Evolutionary conservation across 2,113 vertebrate genomes (phyloP).

Genomic region (Varanus komodoensis): DNA sequence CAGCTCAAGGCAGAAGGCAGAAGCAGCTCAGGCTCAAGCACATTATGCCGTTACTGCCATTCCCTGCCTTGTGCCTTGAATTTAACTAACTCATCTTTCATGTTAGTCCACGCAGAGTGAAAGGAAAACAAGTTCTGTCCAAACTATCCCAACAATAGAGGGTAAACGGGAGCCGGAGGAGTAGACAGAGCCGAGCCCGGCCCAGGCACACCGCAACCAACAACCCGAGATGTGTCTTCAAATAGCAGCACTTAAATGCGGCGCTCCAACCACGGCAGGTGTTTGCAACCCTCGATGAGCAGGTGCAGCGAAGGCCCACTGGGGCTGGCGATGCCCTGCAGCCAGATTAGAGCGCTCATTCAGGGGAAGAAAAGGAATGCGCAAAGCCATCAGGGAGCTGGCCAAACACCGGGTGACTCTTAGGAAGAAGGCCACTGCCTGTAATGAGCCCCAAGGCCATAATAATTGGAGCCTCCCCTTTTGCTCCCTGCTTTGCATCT

Average conservation of each 20-base stretch:
- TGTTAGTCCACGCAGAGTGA: slow-evolving; percentile 5
- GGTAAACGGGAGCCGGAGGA: slow-evolving; percentile 25
- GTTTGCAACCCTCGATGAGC: slow-evolving; percentile 65
- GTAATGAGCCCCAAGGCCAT: slow-evolving; percentile 69
- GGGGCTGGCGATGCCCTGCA: slow-evolving; percentile 67
- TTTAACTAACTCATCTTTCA: slow-evolving; percentile 9
- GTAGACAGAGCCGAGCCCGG: slow-evolving; percentile 45
- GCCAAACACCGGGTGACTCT: slow-evolving; percentile 70
- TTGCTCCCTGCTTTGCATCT: slow-evolving; percentile 59
- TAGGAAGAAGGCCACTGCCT: slow-evolving; percentile 49
- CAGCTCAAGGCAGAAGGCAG: not conserved
- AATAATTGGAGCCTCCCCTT: slow-evolving; percentile 62
- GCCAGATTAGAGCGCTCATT: slow-evolving; percentile 72
- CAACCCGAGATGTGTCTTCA: slow-evolving; percentile 66
- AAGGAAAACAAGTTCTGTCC: slow-evolving; percentile 35
- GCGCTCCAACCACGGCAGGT: slow-evolving; percentile 63
- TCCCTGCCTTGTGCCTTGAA: not conserved
- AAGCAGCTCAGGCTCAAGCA: not conserved
- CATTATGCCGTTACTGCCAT: not conserved
- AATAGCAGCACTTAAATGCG: slow-evolving; percentile 74
- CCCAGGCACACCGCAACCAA: not conserved
- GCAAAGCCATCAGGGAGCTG: slow-evolving; percentile 67
- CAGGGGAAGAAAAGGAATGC: slow-evolving; percentile 65
- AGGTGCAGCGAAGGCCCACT: slow-evolving; percentile 70
- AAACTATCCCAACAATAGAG: slow-evolving; percentile 13